Conservation (phyloP, 2,797 vertebrate genomes). For the Argyrosomus regius region DNA sequence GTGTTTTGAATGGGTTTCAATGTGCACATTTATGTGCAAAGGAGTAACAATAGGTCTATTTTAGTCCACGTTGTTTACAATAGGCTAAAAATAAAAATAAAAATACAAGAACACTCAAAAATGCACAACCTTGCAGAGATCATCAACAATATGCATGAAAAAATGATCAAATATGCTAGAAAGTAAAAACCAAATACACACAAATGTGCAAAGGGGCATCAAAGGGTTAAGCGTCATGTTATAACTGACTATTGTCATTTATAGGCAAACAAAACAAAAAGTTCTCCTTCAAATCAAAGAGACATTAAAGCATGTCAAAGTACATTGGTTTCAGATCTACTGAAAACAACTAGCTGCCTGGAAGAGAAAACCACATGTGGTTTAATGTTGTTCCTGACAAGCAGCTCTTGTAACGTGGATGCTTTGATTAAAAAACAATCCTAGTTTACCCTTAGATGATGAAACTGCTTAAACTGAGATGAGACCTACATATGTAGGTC, state of each 20-base stretch:
- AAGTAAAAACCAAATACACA: no score
- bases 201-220: no score
- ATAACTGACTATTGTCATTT: not conserved
- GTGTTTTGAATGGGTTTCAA: no score
- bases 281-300: not conserved
- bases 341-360: not conserved
- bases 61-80: no score
- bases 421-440: not conserved
- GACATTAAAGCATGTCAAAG: not conserved
- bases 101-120: no score
- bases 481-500: not conserved
- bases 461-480: not conserved
- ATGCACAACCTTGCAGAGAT: no score
- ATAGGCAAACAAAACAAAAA: not conserved
- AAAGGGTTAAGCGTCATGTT: not conserved
- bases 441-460: not conserved
- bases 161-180: no score
- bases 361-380: not conserved
- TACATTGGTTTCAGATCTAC: not conserved
- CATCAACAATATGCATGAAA: no score
- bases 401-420: no score
- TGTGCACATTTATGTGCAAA: no score
- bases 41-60: no score
- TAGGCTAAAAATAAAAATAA: no score
- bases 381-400: not conserved